These are phyloP conservation scores for Paedocypris sp. DNA, from an alignment of 2,113 vertebrate genomes.

Conservation along the genomic window DNA sequence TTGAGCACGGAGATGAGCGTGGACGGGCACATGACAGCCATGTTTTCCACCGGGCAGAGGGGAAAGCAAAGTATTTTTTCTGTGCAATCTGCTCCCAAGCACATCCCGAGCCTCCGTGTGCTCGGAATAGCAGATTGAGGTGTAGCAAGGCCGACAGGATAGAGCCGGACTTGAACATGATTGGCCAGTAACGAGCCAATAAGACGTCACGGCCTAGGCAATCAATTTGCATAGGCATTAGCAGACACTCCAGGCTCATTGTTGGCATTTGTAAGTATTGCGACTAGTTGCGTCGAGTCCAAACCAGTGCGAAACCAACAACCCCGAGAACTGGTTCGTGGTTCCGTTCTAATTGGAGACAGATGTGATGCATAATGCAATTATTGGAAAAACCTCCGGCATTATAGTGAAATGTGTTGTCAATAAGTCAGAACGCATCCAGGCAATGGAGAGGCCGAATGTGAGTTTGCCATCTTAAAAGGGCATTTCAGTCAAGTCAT, in stretches of 20 bases:
- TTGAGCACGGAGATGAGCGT: constrained; percentile 51
- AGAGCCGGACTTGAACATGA: neutral
- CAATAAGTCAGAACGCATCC: constrained; percentile 39
- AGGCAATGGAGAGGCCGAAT: constrained; percentile 29
- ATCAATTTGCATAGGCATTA: no score
- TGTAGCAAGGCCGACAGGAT: constrained; percentile 5
- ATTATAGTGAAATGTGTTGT: constrained; percentile 33
- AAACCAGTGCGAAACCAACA: neutral
- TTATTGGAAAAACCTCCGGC: constrained; percentile 30
- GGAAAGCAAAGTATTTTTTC: constrained; percentile 58
- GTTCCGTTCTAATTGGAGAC: constrained; percentile 10
- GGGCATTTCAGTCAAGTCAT: constrained; percentile 60
- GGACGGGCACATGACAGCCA: constrained; percentile 61
- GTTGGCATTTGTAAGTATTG: no score
- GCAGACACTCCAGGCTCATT: no score
- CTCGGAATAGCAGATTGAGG: constrained; percentile 27
- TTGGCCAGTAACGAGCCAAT: neutral
- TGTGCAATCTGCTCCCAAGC: constrained; percentile 53
- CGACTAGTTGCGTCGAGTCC: neutral
- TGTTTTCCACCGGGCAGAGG: constrained; percentile 46
- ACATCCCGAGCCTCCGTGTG: constrained; percentile 53
- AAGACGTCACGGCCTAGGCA: no score
- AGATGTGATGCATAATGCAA: constrained; percentile 37
- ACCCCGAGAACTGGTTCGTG: neutral
- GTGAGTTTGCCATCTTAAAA: constrained; percentile 50